phyloP scores from a whole-genome alignment of 1,140 invertebrate genomes.

The Ceratosolen fusciceps region DNA sequence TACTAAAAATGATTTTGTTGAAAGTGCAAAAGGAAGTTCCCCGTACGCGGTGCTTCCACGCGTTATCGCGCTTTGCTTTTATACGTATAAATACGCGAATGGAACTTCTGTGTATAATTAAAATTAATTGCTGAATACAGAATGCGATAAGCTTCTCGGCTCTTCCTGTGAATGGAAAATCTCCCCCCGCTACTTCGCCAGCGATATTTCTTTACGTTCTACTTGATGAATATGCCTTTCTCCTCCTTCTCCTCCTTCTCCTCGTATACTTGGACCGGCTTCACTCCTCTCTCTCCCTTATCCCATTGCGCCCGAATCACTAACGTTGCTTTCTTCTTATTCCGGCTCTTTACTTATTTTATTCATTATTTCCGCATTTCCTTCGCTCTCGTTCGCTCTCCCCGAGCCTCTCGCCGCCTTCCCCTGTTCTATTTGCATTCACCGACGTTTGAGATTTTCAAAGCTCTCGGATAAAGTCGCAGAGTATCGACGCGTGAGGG shows the following conservation, averaged over 20 bases:
- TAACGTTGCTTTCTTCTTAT: no score
- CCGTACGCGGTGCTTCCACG: background rate
- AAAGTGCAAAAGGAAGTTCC: conserved; percentile 22
- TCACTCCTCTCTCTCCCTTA: background rate
- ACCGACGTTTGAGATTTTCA: conserved; percentile 1
- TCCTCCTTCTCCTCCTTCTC: no score
- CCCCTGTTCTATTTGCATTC: background rate
- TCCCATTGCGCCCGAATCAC: no score
- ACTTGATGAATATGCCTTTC: background rate
- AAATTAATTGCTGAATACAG: conserved; percentile 17
- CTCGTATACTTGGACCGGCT: background rate
- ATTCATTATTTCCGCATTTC: background rate
- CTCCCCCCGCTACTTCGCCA: background rate
- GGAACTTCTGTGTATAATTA: conserved; percentile 25
- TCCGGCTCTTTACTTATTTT: background rate
- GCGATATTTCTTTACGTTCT: conserved; percentile 1
- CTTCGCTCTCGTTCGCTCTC: background rate
- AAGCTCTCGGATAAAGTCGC: background rate
- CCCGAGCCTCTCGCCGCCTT: background rate
- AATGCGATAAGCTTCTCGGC: background rate
- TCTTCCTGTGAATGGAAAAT: background rate
- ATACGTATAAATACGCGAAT: conserved; percentile 5
- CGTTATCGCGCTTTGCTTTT: conserved; percentile 15
- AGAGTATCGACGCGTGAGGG: background rate
- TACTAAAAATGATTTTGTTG: conserved; percentile 21